Evolutionary conservation across 1,140 invertebrate species (phyloP).

Genomic region (Drosophila prosaltans): DNA sequence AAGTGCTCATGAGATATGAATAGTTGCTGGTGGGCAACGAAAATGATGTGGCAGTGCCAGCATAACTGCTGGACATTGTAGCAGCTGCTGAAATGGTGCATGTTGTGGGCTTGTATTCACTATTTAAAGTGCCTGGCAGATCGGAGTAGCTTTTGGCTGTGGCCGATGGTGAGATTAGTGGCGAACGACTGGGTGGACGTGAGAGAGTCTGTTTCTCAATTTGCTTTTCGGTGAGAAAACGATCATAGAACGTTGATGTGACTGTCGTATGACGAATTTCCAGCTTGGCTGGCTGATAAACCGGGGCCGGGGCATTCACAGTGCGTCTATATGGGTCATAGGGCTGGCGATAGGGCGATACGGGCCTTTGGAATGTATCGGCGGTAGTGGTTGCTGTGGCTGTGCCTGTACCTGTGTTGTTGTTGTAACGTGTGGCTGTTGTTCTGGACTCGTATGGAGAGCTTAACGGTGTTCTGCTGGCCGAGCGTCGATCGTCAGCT

Average conservation of each 20-base stretch:
- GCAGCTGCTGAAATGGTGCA: constrained; percentile 7
- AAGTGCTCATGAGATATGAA: constrained; percentile 49
- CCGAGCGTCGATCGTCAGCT: constrained; percentile 73
- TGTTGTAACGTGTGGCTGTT: constrained; percentile 38
- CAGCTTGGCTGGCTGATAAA: constrained; percentile 75
- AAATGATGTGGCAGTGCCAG: constrained; percentile 32
- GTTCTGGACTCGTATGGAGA: constrained; percentile 68
- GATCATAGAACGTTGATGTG: constrained; percentile 82
- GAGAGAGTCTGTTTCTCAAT: constrained; percentile 70
- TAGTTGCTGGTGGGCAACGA: constrained; percentile 51
- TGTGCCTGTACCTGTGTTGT: constrained; percentile 26
- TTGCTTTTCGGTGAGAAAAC: constrained; percentile 77
- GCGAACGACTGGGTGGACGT: constrained; percentile 66
- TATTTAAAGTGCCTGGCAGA: constrained; percentile 21
- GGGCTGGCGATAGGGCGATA: constrained; percentile 71
- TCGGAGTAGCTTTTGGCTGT: constrained; percentile 69
- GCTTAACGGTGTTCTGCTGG: constrained; percentile 69
- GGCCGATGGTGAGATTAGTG: constrained; percentile 65
- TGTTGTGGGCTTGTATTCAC: constrained; percentile 21
- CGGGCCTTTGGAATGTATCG: constrained; percentile 53
- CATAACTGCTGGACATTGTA: constrained; percentile 57
- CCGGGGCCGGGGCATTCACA: constrained; percentile 41
- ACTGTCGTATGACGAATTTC: constrained; percentile 82
- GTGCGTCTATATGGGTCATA: constrained; percentile 53
- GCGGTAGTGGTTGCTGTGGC: constrained; percentile 27